Evolutionary conservation across 2,888 invertebrate species (phyloP).

Genomic region (Drosophila nr. perissopoda): DNA sequence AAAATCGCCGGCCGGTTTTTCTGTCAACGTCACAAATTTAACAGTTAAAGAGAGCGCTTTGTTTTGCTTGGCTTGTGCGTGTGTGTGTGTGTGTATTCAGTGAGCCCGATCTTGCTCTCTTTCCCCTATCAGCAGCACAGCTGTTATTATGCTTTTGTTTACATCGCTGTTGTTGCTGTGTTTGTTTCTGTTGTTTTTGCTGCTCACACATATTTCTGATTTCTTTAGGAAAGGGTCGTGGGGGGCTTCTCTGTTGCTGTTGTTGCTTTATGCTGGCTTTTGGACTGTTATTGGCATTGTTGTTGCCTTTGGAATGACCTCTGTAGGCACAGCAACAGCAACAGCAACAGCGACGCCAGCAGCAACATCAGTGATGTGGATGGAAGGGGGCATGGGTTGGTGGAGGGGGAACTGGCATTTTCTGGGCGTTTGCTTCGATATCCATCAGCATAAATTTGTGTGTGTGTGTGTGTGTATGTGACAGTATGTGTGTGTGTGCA

Average conservation of each 20-base stretch:
- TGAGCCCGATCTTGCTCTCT: slow-evolving; percentile 44
- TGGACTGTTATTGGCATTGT: slow-evolving; percentile 66
- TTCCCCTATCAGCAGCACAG: slow-evolving; percentile 48
- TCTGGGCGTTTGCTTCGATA: slow-evolving; percentile 54
- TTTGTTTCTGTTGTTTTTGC: slow-evolving; percentile 22
- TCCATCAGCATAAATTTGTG: slow-evolving; percentile 44
- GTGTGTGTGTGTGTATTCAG: slow-evolving; percentile 12
- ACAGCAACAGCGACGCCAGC: slow-evolving; percentile 18
- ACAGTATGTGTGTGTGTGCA: neutral
- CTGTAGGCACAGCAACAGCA: slow-evolving; percentile 69
- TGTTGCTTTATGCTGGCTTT: slow-evolving; percentile 57
- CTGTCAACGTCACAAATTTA: slow-evolving; percentile 72
- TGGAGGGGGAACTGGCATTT: slow-evolving; percentile 22
- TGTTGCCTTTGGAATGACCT: slow-evolving; percentile 83
- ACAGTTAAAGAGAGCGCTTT: slow-evolving; percentile 69
- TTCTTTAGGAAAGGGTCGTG: slow-evolving; percentile 7
- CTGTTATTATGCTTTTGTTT: slow-evolving; percentile 71
- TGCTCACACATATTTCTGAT: slow-evolving; percentile 23
- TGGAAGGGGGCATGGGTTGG: slow-evolving; percentile 1
- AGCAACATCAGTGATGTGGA: slow-evolving; percentile 14
- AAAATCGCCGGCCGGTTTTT: slow-evolving; percentile 77
- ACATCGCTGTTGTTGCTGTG: slow-evolving; percentile 61
- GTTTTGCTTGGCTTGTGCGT: neutral
- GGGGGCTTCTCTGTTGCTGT: slow-evolving; percentile 38
- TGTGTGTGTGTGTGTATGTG: neutral